A percentile compares a stretch with the other conserved stretches of the same genome.
phyloP scores from a whole-genome alignment of 2,888 invertebrate genomes.

The Phyto melanocephala region DNA sequence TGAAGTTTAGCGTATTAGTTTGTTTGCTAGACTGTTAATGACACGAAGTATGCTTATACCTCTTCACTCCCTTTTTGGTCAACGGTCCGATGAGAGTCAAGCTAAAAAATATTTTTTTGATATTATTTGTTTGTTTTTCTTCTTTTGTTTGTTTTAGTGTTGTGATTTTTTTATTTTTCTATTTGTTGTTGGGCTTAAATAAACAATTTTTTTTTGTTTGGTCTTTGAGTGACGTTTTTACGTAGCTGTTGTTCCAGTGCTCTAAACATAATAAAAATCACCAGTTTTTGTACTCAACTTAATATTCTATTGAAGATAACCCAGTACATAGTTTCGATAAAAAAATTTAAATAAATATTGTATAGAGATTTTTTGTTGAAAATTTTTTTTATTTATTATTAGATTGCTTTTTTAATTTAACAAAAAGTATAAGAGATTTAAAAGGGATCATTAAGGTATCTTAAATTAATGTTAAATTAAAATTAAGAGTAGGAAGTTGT shows the following conservation, averaged over 20 bases:
- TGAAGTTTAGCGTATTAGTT: conserved; percentile 6
- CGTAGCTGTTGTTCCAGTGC: not conserved
- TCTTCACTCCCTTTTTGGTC: conserved; percentile 35
- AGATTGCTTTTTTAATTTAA: no score
- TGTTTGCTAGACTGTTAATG: conserved; percentile 56
- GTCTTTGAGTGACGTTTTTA: conserved; percentile 29
- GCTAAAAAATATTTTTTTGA: conserved; percentile 36
- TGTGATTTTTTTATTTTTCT: conserved; percentile 36
- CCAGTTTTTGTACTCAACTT: conserved; percentile 23
- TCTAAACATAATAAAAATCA: conserved; percentile 26
- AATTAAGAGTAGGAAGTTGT: no score
- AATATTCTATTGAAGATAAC: not conserved
- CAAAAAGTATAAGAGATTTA: no score
- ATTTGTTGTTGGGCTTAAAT: conserved; percentile 40
- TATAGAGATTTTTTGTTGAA: no score
- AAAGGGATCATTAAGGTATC: no score
- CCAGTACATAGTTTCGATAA: conserved; percentile 19
- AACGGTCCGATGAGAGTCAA: conserved; percentile 25
- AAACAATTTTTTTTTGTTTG: conserved; percentile 25
- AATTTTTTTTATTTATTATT: no score
- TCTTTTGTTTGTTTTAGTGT: conserved; percentile 30
- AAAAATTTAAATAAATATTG: not conserved
- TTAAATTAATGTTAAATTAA: no score
- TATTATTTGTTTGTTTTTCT: conserved; percentile 30
- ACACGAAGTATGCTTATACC: conserved; percentile 46